Conservation (phyloP, 1,140 invertebrate genomes). For the silkworm (Bombyx mori) region ASM3026992v2 NC_085132.1:5143001-5143500, state of each 20-base stretch:
- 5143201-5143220: constrained; percentile 21
- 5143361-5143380: neutral
- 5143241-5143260: constrained; percentile 68
- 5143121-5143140: constrained; percentile 32
- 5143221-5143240: constrained; percentile 53
- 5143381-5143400: neutral
- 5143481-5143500: too few species aligned
- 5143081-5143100: constrained; percentile 28
- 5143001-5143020: too few species aligned
- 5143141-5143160: constrained; percentile 38
- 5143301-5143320: constrained; percentile 2
- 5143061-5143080: constrained; percentile 53
- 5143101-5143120: constrained; percentile 24
- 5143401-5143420: too few species aligned
- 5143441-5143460: too few species aligned
- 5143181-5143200: constrained; percentile 33
- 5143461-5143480: too few species aligned
- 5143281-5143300: constrained; percentile 56
- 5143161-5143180: constrained; percentile 20
- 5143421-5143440: neutral
- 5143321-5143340: constrained; percentile 13
- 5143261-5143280: constrained; percentile 61
- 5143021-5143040: too few species aligned
- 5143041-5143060: constrained; percentile 20
- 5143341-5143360: constrained; percentile 27